Evolutionary conservation across 2,888 invertebrate genomes (phyloP).

Genomic region (Arge pagana): DNA sequence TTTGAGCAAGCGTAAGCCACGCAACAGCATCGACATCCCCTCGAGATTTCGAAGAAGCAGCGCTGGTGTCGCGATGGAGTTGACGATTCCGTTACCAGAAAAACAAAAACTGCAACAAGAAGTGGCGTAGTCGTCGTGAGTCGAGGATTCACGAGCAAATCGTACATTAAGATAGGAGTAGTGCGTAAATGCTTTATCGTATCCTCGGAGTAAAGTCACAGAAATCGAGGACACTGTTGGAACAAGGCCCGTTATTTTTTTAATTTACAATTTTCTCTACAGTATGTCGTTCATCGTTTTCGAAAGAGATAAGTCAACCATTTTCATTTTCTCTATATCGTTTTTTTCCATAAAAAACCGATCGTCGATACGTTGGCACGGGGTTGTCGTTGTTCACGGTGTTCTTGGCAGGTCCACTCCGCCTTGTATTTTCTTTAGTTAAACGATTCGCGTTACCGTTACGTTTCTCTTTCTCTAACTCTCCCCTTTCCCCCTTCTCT

Average conservation of each 20-base stretch:
- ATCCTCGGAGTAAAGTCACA: not conserved
- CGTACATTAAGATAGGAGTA: conserved; percentile 9
- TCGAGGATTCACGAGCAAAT: not conserved
- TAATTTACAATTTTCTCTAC: not conserved
- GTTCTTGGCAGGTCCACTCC: not conserved
- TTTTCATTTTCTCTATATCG: not conserved
- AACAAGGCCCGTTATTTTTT: not conserved
- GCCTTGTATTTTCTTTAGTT: not conserved
- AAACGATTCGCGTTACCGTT: not conserved
- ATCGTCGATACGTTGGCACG: not conserved
- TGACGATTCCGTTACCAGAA: conserved; percentile 65
- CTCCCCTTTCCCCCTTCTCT: no score
- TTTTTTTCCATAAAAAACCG: not conserved
- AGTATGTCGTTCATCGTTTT: not conserved
- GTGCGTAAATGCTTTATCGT: conserved; percentile 6
- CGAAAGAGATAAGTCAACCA: not conserved
- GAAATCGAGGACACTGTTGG: not conserved
- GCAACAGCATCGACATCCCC: conserved; percentile 50
- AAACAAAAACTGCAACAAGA: conserved; percentile 30
- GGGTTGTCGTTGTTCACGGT: not conserved
- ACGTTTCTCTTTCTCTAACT: no score
- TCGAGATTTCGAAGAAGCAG: conserved; percentile 59
- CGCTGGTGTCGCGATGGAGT: conserved; percentile 78
- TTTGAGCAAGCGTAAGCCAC: conserved; percentile 77
- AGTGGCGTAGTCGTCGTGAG: conserved; percentile 20